These are phyloP conservation scores for Cottus gobio DNA, from an alignment of 2,113 vertebrate genomes.

Conservation along the genomic window DNA sequence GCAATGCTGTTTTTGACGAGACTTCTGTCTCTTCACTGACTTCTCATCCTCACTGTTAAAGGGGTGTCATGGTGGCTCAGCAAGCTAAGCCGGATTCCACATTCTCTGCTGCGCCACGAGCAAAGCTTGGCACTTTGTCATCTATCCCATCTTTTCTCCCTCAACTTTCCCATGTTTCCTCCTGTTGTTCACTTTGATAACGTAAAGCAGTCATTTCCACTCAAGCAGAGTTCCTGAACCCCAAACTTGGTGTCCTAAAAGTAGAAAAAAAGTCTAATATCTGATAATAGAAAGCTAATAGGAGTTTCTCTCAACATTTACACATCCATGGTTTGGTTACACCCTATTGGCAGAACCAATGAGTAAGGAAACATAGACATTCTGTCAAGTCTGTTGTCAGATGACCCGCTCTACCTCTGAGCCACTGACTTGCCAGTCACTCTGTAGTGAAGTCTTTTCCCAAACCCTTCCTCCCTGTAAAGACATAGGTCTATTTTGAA, in stretches of 20 bases:
- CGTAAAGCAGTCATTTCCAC: not conserved
- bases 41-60: not conserved
- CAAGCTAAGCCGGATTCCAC: conserved; percentile 8
- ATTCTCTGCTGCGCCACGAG: conserved; percentile 8
- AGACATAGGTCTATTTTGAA: not conserved
- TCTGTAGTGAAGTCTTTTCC: not conserved
- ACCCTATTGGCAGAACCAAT: not conserved
- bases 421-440: not conserved
- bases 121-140: not conserved
- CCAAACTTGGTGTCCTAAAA: not conserved
- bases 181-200: not conserved
- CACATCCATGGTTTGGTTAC: not conserved
- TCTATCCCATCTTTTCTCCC: not conserved
- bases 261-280: not conserved
- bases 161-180: not conserved
- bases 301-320: not conserved
- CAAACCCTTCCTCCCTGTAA: not conserved
- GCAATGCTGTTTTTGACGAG: not conserved
- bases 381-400: not conserved
- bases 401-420: not conserved
- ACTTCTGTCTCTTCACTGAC: not conserved
- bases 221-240: conserved; percentile 1
- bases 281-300: not conserved
- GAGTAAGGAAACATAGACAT: not conserved
- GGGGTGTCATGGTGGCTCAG: conserved; percentile 12